phyloP scores from a whole-genome alignment of 2,797 vertebrate genomes.

The Eospalax fontanierii region DNA sequence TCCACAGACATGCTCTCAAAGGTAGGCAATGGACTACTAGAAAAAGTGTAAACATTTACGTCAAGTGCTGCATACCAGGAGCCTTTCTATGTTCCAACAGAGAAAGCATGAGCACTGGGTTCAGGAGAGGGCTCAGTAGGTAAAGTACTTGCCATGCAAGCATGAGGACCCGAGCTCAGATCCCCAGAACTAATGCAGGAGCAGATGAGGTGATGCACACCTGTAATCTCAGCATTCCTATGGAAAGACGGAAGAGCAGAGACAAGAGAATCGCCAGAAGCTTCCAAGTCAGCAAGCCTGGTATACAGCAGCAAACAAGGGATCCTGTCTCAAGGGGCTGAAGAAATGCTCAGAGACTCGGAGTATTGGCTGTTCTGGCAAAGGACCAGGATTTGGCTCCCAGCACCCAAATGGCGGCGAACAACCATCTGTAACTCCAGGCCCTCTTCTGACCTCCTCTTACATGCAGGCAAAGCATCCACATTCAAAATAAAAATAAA shows the following conservation, averaged over 20 bases:
- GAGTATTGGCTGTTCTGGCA: too few relatives aligned
- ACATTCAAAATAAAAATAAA: too few relatives aligned
- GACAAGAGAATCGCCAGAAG: not conserved
- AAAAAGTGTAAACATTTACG: not conserved
- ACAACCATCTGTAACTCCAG: too few relatives aligned
- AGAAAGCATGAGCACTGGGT: not conserved
- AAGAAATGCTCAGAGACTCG: too few relatives aligned
- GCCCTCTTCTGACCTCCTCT: too few relatives aligned
- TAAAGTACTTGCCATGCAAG: not conserved
- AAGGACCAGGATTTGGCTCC: too few relatives aligned
- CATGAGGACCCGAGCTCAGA: not conserved
- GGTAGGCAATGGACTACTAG: conserved; percentile 35
- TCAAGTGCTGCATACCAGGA: not conserved
- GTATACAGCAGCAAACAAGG: not conserved
- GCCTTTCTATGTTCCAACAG: not conserved
- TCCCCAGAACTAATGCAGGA: not conserved
- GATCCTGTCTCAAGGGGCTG: not conserved
- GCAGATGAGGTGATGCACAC: not conserved
- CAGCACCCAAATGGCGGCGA: too few relatives aligned
- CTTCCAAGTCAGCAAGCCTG: too few relatives aligned
- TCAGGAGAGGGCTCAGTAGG: not conserved
- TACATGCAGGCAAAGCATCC: too few relatives aligned
- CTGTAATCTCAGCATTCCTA: not conserved
- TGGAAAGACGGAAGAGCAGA: not conserved
- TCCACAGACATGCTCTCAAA: not conserved